Base-by-base conservation (phyloP, 2,888 invertebrate genomes). In the Iselma pallidipennis region DNA sequence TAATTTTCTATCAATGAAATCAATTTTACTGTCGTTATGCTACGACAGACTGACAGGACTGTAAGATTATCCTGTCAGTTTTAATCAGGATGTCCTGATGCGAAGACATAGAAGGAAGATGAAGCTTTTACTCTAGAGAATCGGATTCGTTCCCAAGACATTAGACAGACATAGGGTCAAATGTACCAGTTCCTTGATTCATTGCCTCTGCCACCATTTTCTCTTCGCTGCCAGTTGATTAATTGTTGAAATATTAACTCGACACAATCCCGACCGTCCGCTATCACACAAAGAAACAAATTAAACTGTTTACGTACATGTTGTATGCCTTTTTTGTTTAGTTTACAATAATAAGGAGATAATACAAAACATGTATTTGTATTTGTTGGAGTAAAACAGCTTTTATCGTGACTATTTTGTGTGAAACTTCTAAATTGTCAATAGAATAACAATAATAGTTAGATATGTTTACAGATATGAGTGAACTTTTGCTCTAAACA, bases 41-140 rank as follows among this genome's bases (percentile, higher is more conserved):
- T 33, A 23, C 33, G 49, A 31, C 31, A 50, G 63, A 61, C 52
- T 65, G 65, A 66, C 66, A 63, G 65, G 55, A 62, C 57, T 63
- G 28, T 29, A 53, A 59, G 65, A 68, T 68, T 66, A 68, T 61
- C 63, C 59, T 61, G 68, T 66, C 68, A 61, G 66, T 65, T 68
- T 68, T 68, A 68, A 68, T 68, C 66, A 66, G 66, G 61, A 63
- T 50, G 68, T 64, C 61, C 60, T 68, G 68, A 66, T 63, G 66
- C 66, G 66, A 68, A 66, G 66, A 66, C 66, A 61, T 65, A 59
- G 63, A 64, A 59, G 65, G n/a, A 2, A 63, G 60, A 68, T 64
- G 68, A 63, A 65, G 61, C 59, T 64, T 65, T 63, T 63, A 63
- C 62, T 61, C 64, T 50, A 51, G 62, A 61, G 65, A 57, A 59